Conservation (phyloP, 2,113 vertebrate species). For the Vanacampus margaritifer region DNA sequence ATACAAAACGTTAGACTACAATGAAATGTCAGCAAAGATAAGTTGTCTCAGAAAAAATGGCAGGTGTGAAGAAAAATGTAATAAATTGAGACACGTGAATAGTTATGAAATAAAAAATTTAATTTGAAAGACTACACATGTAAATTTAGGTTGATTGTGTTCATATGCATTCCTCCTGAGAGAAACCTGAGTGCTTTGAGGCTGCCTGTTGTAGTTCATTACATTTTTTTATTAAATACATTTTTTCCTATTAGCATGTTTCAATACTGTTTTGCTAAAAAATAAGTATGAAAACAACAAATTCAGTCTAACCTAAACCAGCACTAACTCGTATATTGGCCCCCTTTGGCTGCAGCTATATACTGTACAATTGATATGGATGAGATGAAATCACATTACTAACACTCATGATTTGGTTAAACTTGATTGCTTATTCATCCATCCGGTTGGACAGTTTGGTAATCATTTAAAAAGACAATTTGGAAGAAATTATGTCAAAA, state of each 20-base stretch:
- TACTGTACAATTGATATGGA: constrained; percentile 20
- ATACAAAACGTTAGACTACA: constrained; percentile 27
- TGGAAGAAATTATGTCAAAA: neutral
- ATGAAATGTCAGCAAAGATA: constrained; percentile 47
- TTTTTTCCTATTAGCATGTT: neutral
- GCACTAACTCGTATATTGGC: constrained; percentile 22
- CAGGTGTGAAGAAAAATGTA: constrained; percentile 20
- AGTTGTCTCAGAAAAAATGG: constrained; percentile 15
- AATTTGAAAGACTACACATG: constrained; percentile 56
- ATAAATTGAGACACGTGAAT: constrained; percentile 40
- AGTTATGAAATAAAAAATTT: constrained; percentile 49
- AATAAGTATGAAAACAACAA: neutral
- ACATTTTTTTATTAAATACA: neutral
- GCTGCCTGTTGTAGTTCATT: constrained; percentile 43
- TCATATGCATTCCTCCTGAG: constrained; percentile 58
- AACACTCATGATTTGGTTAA: constrained; percentile 8
- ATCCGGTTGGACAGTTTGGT: constrained; percentile 1
- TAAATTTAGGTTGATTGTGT: constrained; percentile 61
- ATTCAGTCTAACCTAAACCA: constrained; percentile 17
- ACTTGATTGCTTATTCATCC: neutral
- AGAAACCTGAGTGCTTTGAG: constrained; percentile 67
- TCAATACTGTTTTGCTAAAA: neutral
- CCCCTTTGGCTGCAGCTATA: constrained; percentile 35
- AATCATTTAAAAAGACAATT: constrained; percentile 1
- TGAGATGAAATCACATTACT: constrained; percentile 18